These are phyloP conservation scores for Hirtodrosophila alboralis DNA, from an alignment of 2,888 invertebrate species.

Conservation along the genomic window DNA sequence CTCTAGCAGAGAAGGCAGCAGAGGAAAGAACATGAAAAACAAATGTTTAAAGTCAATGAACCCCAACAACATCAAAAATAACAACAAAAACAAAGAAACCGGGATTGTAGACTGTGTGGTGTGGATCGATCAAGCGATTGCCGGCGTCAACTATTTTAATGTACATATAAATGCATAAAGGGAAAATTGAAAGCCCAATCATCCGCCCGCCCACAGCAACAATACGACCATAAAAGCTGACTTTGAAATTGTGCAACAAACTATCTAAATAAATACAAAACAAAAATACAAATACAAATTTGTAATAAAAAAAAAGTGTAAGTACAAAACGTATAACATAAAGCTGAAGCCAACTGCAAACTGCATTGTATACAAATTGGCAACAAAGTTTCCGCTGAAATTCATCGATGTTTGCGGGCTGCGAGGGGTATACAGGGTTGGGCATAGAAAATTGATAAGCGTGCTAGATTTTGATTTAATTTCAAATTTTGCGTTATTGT, in stretches of 20 bases:
- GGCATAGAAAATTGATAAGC: conserved; percentile 65
- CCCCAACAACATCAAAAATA: conserved; percentile 35
- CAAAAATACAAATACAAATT: conserved; percentile 12
- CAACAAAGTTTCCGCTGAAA: conserved; percentile 55
- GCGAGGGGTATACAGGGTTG: neutral
- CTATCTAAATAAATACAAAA: conserved; percentile 17
- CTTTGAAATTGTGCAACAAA: conserved; percentile 62
- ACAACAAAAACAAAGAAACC: conserved; percentile 13
- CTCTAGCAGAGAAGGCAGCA: conserved; percentile 19
- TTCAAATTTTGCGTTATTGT: conserved; percentile 33
- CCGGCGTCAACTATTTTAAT: conserved; percentile 40
- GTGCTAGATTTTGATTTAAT: conserved; percentile 50
- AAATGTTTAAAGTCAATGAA: conserved; percentile 68
- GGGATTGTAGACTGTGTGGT: conserved; percentile 44
- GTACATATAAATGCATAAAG: conserved; percentile 20
- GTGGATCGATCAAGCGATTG: conserved; percentile 52
- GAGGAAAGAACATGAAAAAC: conserved; percentile 46
- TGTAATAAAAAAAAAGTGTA: conserved; percentile 12
- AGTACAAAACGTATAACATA: conserved; percentile 26
- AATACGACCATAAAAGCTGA: conserved; percentile 33
- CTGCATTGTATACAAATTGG: conserved; percentile 74
- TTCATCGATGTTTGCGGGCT: conserved; percentile 15
- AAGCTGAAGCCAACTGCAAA: conserved; percentile 31
- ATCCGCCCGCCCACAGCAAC: conserved; percentile 28
- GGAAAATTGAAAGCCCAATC: conserved; percentile 35